These are phyloP conservation scores for Cyclophora punctaria DNA, from an alignment of 2,888 invertebrate species.

Conservation along the genomic window DNA sequence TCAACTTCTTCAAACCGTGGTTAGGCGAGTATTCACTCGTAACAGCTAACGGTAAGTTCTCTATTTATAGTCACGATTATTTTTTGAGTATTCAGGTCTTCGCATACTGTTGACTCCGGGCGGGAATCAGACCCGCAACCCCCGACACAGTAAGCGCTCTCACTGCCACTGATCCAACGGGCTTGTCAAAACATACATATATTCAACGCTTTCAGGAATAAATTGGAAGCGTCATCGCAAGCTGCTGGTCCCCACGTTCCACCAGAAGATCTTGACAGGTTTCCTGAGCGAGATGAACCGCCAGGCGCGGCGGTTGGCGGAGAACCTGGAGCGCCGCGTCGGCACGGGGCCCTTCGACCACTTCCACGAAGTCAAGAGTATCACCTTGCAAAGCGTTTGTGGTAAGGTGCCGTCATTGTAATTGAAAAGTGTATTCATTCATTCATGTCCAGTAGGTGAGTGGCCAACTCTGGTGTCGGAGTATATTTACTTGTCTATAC, in stretches of 20 bases:
- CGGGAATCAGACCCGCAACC: no score
- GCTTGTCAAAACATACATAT: no score
- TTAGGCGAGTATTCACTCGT: conserved; percentile 25
- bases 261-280: conserved; percentile 26
- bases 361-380: conserved; percentile 20
- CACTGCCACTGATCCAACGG: no score
- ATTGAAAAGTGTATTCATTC: not conserved
- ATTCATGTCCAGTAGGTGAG: no score
- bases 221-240: conserved; percentile 38
- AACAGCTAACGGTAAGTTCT: conserved; percentile 4
- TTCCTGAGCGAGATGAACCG: conserved; percentile 31
- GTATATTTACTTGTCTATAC: no score
- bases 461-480: no score
- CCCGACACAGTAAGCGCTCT: no score
- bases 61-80: no score
- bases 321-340: conserved; percentile 18
- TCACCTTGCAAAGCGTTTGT: conserved; percentile 30
- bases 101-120: no score
- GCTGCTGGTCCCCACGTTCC: conserved; percentile 34
- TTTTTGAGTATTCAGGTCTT: no score
- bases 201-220: conserved; percentile 22
- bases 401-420: conserved; percentile 21
- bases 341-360: conserved; percentile 29
- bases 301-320: conserved; percentile 23
- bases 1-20: conserved; percentile 24